phyloP scores from a whole-genome alignment of 2,113 vertebrate genomes.

The Colaptes auratus region DNA sequence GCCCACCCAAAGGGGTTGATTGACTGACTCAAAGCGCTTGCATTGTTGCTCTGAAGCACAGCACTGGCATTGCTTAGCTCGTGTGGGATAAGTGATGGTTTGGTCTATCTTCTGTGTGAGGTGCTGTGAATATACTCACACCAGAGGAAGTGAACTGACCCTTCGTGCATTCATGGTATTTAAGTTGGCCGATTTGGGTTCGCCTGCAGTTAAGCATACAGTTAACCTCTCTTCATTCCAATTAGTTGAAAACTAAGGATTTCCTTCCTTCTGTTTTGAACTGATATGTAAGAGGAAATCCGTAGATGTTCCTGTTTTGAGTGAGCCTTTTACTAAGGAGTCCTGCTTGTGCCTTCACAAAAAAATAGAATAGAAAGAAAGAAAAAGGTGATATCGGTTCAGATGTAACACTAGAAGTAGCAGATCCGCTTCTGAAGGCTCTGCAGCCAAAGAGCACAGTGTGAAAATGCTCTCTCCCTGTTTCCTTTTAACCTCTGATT shows the following conservation, averaged over 20 bases:
- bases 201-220: conserved; percentile 50
- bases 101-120: neutral
- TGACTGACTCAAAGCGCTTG: neutral
- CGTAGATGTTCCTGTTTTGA: conserved; percentile 83
- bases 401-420: neutral
- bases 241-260: conserved; percentile 73
- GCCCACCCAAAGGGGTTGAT: neutral
- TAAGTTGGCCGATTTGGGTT: conserved; percentile 27
- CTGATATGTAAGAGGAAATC: conserved; percentile 87
- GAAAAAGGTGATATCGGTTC: conserved; percentile 41
- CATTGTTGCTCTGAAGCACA: neutral
- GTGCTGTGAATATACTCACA: neutral
- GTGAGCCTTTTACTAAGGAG: conserved; percentile 67
- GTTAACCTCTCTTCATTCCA: conserved; percentile 65
- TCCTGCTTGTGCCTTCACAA: conserved; percentile 35
- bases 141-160: conserved; percentile 6
- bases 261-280: conserved; percentile 84
- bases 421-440: conserved; percentile 15
- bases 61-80: neutral
- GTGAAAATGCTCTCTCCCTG: conserved; percentile 24
- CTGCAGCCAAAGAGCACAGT: conserved; percentile 25
- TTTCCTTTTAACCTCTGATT: conserved; percentile 65
- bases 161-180: conserved; percentile 15
- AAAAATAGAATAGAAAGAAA: conserved; percentile 29
- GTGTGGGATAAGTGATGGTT: neutral